These are phyloP conservation scores for Ailuropoda melanoleuca DNA, from an alignment of 2,113 vertebrate genomes.

Conservation along the genomic window DNA sequence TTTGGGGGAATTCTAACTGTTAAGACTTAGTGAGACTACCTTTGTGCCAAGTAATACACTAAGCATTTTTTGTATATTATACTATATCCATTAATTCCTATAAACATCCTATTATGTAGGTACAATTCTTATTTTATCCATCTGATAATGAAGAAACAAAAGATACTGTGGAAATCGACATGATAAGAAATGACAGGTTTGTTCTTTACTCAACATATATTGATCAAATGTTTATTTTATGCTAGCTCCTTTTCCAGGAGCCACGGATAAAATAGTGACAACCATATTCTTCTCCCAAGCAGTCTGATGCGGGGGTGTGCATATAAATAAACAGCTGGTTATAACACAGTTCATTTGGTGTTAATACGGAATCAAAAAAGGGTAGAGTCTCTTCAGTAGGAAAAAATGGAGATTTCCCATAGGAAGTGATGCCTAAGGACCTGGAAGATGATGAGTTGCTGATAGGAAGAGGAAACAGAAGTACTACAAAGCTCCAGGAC, in stretches of 20 bases:
- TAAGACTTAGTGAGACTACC: not conserved
- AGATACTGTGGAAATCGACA: not conserved
- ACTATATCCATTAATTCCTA: not conserved
- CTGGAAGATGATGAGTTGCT: not conserved
- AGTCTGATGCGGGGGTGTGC: fast-evolving
- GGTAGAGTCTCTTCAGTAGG: not conserved
- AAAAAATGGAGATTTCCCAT: not conserved
- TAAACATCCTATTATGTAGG: not conserved
- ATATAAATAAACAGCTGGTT: not conserved
- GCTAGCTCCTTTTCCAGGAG: not conserved
- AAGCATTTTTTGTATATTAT: not conserved
- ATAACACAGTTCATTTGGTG: too few species aligned
- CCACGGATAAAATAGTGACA: not conserved
- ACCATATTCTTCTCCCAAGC: not conserved
- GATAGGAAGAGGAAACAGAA: not conserved
- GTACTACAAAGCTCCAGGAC: not conserved
- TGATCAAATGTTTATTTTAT: not conserved
- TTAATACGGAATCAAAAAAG: not conserved
- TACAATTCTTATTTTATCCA: not conserved
- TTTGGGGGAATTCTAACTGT: not conserved
- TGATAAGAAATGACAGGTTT: not conserved
- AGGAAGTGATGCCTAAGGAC: not conserved
- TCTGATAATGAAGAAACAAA: not conserved
- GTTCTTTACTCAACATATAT: not conserved
- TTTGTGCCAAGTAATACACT: not conserved